A percentile compares a stretch with the other conserved stretches of the same genome.
Conservation (phyloP, 2,888 invertebrate species). For the Acanthoscelides obtectus region DNA sequence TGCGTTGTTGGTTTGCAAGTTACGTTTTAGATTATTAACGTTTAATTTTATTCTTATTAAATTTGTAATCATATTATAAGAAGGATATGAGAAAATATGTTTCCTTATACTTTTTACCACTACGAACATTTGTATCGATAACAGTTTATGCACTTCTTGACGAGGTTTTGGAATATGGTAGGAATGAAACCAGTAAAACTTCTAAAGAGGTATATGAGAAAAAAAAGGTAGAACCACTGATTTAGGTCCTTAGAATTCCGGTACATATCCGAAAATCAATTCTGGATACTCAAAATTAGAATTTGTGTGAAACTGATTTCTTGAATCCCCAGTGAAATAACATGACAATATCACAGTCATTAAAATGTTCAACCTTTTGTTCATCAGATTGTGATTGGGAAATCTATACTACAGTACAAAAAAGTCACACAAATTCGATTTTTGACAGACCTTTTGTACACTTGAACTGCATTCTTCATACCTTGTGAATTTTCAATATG, state of each 20-base stretch:
- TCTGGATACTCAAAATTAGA: no score
- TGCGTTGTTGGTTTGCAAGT: background rate
- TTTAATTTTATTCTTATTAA: no score
- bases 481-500: background rate
- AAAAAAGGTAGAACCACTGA: background rate
- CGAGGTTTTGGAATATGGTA: background rate
- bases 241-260: no score
- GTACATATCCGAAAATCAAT: no score
- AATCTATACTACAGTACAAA: no score
- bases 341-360: no score
- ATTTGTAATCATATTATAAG: no score
- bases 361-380: no score
- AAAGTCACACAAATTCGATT: background rate
- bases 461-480: background rate
- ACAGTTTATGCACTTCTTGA: background rate
- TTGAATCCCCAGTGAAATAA: no score
- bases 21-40: background rate
- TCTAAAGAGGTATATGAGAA: background rate
- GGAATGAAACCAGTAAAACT: background rate
- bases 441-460: background rate
- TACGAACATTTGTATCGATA: background rate
- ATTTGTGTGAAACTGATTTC: no score
- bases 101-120: background rate
- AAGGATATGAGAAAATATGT: background rate
- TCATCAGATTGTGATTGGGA: no score